A percentile compares a stretch with the other conserved stretches of the same genome.
These are phyloP conservation scores for Drosophila neocordata DNA, from an alignment of 1,140 invertebrate genomes.

Conservation along the genomic window DNA sequence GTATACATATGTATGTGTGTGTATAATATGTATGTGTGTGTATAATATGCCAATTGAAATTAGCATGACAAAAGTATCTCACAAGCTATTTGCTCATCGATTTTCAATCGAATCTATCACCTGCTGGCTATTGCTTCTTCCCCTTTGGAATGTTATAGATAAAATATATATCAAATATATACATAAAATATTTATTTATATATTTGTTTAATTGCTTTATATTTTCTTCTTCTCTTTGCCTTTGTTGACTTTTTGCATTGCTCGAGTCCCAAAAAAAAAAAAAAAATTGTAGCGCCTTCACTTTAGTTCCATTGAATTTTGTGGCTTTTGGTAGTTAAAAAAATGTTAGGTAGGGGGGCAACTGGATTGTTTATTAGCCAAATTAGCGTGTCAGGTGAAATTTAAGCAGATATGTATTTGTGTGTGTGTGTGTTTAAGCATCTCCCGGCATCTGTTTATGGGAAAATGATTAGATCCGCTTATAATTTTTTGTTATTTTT, in stretches of 20 bases:
- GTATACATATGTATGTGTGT: too few species aligned
- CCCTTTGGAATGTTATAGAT: conserved; percentile 32
- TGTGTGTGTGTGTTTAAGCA: conserved; percentile 20
- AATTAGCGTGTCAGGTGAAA: conserved; percentile 79
- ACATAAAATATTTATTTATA: conserved; percentile 49
- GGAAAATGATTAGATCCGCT: conserved; percentile 81
- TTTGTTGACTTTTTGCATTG: conserved; percentile 41
- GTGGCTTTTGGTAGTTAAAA: conserved; percentile 33
- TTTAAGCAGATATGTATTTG: conserved; percentile 76
- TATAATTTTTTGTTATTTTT: conserved; percentile 59
- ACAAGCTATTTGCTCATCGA: conserved; percentile 42
- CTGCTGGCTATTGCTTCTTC: neutral
- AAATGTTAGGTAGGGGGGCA: neutral
- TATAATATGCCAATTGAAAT: conserved; percentile 28
- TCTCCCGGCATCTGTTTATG: conserved; percentile 64
- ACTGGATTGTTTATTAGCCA: conserved; percentile 68
- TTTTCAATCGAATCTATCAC: conserved; percentile 49
- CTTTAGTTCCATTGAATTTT: conserved; percentile 54
- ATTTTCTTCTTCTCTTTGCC: conserved; percentile 10
- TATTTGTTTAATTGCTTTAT: conserved; percentile 26
- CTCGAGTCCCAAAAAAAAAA: conserved; percentile 14
- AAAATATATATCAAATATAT: conserved; percentile 35
- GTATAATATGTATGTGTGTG: too few species aligned
- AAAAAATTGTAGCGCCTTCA: conserved; percentile 55
- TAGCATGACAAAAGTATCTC: conserved; percentile 58